These are phyloP conservation scores for Cybosia mesomella DNA, from an alignment of 2,888 invertebrate species.

Conservation along the genomic window DNA sequence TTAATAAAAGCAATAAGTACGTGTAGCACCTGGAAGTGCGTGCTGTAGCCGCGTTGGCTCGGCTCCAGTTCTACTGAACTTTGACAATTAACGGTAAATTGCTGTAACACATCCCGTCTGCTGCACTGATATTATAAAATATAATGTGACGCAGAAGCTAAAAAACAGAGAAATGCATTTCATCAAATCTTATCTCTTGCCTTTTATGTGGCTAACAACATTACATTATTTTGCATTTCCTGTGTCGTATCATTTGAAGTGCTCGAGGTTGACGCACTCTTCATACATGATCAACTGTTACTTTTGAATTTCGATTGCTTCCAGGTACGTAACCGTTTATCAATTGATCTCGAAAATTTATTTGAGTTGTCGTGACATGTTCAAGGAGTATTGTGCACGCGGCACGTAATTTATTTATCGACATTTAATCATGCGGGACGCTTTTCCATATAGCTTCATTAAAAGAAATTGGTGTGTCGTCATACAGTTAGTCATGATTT, in stretches of 20 bases:
- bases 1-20: conserved; percentile 53
- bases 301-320: conserved; percentile 66
- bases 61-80: conserved; percentile 84
- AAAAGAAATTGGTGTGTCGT: conserved; percentile 70
- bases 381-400: conserved; percentile 63
- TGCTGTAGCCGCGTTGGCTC: conserved; percentile 76
- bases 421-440: conserved; percentile 69
- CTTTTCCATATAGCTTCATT: conserved; percentile 71
- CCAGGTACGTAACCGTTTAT: conserved; percentile 63
- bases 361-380: conserved; percentile 60
- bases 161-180: conserved; percentile 35
- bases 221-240: conserved; percentile 44
- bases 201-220: background rate
- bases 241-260: conserved; percentile 48
- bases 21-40: conserved; percentile 78
- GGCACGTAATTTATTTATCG: conserved; percentile 66
- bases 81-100: conserved; percentile 79
- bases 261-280: conserved; percentile 68
- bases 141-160: conserved; percentile 25
- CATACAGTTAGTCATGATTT: conserved; percentile 71
- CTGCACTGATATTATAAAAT: conserved; percentile 42
- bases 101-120: conserved; percentile 63
- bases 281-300: conserved; percentile 65
- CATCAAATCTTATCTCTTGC: conserved; percentile 20
- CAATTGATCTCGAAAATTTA: conserved; percentile 65